Base-by-base conservation (phyloP, 1,140 invertebrate genomes). In the Caenorhabditis remanei region DNA sequence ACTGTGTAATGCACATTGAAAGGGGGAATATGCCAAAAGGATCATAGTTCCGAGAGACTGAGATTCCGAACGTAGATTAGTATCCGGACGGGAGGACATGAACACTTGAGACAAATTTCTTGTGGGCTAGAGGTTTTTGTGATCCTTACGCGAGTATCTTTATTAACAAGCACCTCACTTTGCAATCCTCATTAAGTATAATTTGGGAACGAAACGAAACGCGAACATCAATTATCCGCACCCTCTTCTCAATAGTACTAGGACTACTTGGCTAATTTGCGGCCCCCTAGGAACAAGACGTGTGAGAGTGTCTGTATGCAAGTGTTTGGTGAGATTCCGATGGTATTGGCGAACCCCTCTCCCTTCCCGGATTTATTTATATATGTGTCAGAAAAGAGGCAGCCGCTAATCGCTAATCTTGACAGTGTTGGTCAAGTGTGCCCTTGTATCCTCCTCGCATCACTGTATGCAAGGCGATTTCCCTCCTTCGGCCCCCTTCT, bases 351-450 rank as follows among this genome's bases (percentile, higher is more conserved):
- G 65, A 79, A 79, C 71, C 71, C 71, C 24, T 79, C 50, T 53
- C 16, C 50, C 32, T 32, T 53, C 46, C 71, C 71, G 71, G 71
- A 79, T 79, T 50, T 79, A 79, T 79, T 79, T 79, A 79, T 79
- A 79, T 79, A 79, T 79, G 71, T 79, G 71, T 79, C 71, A 79
- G 46, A 53, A 79, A 71, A 79, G 71, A 79, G 71, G 71, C 71
- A 50, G 71, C 71, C 71, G 71, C 71, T 79, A 79, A 79, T 79
- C 71, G 71, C 71, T 79, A 79, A 79, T 79, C 71, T 79, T 79
- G 71, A 79, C 71, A 79, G 71, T 79, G 71, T 79, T 79, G 71
- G 71, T 79, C 71, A 79, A 79, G 71, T 79, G 71, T 79, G 71
- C 71, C 71, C 71, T 79, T 79, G 71, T 79, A 79, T 79, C 71